A percentile compares a stretch with the other conserved stretches of the same genome.
Conservation (phyloP, 2,113 vertebrate species). For the Sorex fumeus region DNA sequence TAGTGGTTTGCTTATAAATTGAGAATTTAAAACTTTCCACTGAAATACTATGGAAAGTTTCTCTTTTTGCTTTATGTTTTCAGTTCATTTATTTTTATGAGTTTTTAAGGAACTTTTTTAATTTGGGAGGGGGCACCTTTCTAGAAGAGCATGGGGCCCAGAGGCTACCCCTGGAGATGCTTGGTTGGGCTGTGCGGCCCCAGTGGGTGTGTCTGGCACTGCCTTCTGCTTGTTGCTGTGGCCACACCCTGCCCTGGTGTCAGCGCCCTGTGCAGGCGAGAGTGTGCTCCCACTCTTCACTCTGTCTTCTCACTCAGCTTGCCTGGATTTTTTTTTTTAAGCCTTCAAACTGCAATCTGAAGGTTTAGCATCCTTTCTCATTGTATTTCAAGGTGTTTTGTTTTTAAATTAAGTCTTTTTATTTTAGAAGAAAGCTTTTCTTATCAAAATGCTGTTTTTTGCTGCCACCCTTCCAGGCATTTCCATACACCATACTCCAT, state of each 20-base stretch:
- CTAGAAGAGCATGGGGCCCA: too few relatives aligned
- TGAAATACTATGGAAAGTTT: slow-evolving; percentile 34
- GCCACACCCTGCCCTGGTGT: neutral
- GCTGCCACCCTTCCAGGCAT: neutral
- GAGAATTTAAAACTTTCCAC: slow-evolving; percentile 1
- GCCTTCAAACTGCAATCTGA: neutral
- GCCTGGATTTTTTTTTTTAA: too few relatives aligned
- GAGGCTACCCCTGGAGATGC: too few relatives aligned
- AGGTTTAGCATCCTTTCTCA: slow-evolving; percentile 40
- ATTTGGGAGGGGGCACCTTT: too few relatives aligned
- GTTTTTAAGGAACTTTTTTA: neutral
- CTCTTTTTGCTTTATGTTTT: slow-evolving; percentile 10
- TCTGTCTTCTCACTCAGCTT: too few relatives aligned
- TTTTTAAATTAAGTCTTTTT: slow-evolving; percentile 38
- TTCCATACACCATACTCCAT: neutral
- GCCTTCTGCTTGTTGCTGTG: neutral
- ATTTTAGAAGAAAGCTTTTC: neutral
- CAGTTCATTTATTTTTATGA: slow-evolving; percentile 44
- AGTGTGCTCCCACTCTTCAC: too few relatives aligned
- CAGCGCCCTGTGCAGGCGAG: too few relatives aligned
- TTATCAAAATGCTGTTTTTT: neutral
- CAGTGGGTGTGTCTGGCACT: neutral
- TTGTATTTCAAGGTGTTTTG: slow-evolving; percentile 45
- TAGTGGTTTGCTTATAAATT: slow-evolving; percentile 42
- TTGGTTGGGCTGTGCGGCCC: too few relatives aligned